These are phyloP conservation scores for Notodonta dromedarius DNA, from an alignment of 2,888 invertebrate species.

Conservation along the genomic window DNA sequence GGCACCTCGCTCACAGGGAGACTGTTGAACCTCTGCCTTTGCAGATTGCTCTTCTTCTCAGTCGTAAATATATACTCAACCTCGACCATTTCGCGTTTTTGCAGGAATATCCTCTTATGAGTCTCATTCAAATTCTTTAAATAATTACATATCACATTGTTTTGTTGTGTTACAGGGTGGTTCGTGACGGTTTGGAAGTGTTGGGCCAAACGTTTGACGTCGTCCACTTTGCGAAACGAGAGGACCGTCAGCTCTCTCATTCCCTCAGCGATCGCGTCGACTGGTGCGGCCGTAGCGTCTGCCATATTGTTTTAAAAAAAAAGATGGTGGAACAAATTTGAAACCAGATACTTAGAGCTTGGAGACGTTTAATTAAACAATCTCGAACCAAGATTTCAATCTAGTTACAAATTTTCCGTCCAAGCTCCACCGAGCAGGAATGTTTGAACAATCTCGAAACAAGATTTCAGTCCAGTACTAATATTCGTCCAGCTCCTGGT, in stretches of 20 bases:
- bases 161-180: conserved; percentile 64
- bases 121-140: conserved; percentile 61
- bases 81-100: conserved; percentile 68
- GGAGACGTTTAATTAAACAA: neutral
- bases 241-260: conserved; percentile 66
- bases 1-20: conserved; percentile 77
- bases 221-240: conserved; percentile 72
- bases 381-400: too few relatives aligned
- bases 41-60: conserved; percentile 74
- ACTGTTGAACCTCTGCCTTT: conserved; percentile 76
- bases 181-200: conserved; percentile 68
- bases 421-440: conserved; percentile 16
- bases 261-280: conserved; percentile 52
- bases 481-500: neutral
- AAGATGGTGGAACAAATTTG: neutral
- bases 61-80: conserved; percentile 79
- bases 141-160: conserved; percentile 56
- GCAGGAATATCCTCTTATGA: conserved; percentile 64
- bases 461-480: conserved; percentile 3
- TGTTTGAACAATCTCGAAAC: neutral
- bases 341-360: neutral
- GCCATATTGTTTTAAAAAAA: neutral
- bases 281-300: conserved; percentile 2
- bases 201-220: conserved; percentile 66
- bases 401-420: conserved; percentile 30